Evolutionary conservation across 2,113 vertebrate genomes (phyloP).

Genomic region (Astur gentilis): DNA sequence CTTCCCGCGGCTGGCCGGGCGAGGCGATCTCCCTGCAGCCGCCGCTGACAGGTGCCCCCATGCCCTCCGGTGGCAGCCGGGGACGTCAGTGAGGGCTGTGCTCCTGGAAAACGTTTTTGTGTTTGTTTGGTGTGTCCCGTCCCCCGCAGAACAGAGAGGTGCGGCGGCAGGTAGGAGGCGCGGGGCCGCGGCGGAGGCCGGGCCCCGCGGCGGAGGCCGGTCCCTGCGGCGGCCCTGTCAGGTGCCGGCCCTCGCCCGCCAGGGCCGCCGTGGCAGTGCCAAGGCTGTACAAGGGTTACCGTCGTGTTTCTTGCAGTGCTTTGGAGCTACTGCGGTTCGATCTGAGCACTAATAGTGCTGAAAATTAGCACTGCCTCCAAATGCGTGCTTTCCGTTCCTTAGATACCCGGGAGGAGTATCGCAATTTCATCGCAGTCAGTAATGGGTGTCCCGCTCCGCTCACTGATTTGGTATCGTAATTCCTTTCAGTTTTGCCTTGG

Average conservation of each 20-base stretch:
- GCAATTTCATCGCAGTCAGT: fast-evolving
- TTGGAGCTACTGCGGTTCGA: background rate
- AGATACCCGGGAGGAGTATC: fast-evolving
- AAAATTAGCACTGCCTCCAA: fast-evolving
- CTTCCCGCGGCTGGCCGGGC: background rate
- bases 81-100: no score
- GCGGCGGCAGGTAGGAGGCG: no score
- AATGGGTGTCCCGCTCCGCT: fast-evolving
- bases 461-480: fast-evolving
- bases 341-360: background rate
- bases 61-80: background rate
- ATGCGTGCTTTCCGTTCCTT: no score
- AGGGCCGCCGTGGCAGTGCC: background rate
- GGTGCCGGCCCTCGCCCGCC: background rate
- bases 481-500: background rate
- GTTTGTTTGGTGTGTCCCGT: no score
- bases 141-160: no score
- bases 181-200: background rate
- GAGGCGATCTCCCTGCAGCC: background rate
- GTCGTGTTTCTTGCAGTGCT: background rate
- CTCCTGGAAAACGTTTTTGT: no score
- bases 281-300: background rate
- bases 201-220: background rate
- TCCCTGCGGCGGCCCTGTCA: background rate
- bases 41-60: background rate